Conservation (phyloP, 2,888 invertebrate species). For the Pantelozetes paolii region DNA sequence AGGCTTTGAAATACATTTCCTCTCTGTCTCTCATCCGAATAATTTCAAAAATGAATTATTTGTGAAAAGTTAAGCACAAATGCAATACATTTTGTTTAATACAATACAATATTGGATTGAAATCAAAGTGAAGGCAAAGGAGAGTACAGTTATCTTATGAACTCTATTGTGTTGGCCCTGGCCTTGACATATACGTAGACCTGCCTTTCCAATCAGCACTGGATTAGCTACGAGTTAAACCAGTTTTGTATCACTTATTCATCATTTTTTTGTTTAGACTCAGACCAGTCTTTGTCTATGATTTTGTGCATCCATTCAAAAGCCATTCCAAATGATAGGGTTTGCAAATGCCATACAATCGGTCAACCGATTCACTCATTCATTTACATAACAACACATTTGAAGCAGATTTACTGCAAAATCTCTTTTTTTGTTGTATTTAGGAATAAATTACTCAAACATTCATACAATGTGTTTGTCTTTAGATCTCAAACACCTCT, state of each 20-base stretch:
- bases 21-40: constrained; percentile 31
- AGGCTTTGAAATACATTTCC: background rate
- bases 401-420: background rate
- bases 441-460: background rate
- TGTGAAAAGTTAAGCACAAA: constrained; percentile 1
- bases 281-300: background rate
- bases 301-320: constrained; percentile 29
- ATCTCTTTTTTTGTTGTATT: background rate
- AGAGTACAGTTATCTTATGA: constrained; percentile 29
- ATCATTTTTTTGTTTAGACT: background rate
- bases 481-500: no score
- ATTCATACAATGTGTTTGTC: no score
- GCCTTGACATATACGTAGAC: constrained; percentile 25
- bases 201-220: background rate
- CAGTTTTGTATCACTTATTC: constrained; percentile 15
- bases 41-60: background rate
- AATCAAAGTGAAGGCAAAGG: constrained; percentile 2
- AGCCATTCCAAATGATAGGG: background rate
- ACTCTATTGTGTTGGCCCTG: constrained; percentile 31
- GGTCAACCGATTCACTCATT: constrained; percentile 30
- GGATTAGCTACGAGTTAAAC: constrained; percentile 27
- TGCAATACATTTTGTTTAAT: background rate
- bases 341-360: constrained; percentile 25
- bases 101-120: background rate
- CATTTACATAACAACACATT: constrained; percentile 21